Evolutionary conservation across 2,888 invertebrate species (phyloP).

Genomic region (Tubulanus polymorphus): DNA sequence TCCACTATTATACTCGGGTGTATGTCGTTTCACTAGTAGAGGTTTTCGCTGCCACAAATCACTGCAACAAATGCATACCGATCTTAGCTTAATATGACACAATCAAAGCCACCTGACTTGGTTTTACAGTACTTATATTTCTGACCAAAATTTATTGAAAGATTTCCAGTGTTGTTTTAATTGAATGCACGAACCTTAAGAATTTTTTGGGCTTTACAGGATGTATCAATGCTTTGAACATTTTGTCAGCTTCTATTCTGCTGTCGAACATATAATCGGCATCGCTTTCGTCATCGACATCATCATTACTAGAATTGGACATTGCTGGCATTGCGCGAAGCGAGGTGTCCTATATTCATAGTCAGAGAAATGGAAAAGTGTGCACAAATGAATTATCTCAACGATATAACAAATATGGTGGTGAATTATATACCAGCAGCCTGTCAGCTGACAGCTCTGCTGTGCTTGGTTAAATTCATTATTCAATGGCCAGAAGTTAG

Average conservation of each 20-base stretch:
- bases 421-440: neutral
- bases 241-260: slow-evolving; percentile 61
- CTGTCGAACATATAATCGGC: slow-evolving; percentile 53
- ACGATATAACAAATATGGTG: too few species aligned
- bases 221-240: slow-evolving; percentile 71
- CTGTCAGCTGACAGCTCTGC: too few species aligned
- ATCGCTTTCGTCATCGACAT: neutral
- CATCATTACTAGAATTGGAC: neutral
- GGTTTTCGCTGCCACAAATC: slow-evolving; percentile 76
- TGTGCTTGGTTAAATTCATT: too few species aligned
- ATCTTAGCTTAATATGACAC: neutral
- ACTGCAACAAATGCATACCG: slow-evolving; percentile 22
- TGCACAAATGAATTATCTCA: too few species aligned
- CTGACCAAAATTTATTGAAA: too few species aligned
- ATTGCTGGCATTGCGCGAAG: too few species aligned
- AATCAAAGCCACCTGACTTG: too few species aligned
- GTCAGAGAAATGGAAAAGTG: too few species aligned
- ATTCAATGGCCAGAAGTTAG: too few species aligned
- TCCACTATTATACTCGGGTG: slow-evolving; percentile 63
- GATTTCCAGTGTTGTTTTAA: too few species aligned
- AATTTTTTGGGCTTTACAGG: slow-evolving; percentile 64
- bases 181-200: slow-evolving; percentile 57
- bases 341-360: too few species aligned
- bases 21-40: slow-evolving; percentile 61
- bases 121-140: too few species aligned